These are phyloP conservation scores for Protosalanx chinensis DNA, from an alignment of 2,797 vertebrate genomes.

Conservation along the genomic window DNA sequence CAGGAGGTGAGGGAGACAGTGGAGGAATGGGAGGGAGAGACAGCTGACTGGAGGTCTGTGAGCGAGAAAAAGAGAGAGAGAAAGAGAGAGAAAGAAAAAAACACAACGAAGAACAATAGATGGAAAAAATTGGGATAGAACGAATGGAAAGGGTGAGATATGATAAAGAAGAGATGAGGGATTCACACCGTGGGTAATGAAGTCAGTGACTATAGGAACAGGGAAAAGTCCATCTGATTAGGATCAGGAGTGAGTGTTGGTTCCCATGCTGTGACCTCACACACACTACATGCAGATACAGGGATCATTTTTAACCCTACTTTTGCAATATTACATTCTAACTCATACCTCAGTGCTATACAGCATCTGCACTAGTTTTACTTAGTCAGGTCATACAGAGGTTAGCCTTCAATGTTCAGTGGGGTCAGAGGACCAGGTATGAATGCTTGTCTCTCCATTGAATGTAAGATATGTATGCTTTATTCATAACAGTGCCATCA, in stretches of 20 bases:
- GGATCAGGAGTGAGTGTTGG: neutral
- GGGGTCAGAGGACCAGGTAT: neutral
- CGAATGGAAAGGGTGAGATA: neutral
- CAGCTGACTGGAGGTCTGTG: neutral
- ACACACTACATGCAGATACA: neutral
- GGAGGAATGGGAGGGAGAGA: neutral
- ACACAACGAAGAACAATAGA: neutral
- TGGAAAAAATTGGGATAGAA: too few relatives aligned
- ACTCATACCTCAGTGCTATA: neutral
- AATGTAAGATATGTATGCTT: neutral
- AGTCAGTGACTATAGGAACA: neutral
- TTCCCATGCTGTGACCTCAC: neutral
- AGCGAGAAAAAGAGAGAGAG: neutral
- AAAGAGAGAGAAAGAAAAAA: neutral
- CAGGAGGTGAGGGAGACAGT: neutral
- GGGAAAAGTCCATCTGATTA: neutral
- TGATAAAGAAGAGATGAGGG: neutral
- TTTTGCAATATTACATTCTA: too few relatives aligned
- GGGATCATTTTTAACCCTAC: too few relatives aligned
- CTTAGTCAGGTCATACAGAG: neutral
- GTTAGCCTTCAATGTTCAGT: neutral
- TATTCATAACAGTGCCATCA: constrained; percentile 6
- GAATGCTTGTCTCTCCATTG: neutral
- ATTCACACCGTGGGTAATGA: neutral
- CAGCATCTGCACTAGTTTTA: neutral